Percentiles rank a stretch among this genome's conserved stretches.
Conservation (phyloP, 1,140 invertebrate species). For the Brachionus manjavacas region DNA sequence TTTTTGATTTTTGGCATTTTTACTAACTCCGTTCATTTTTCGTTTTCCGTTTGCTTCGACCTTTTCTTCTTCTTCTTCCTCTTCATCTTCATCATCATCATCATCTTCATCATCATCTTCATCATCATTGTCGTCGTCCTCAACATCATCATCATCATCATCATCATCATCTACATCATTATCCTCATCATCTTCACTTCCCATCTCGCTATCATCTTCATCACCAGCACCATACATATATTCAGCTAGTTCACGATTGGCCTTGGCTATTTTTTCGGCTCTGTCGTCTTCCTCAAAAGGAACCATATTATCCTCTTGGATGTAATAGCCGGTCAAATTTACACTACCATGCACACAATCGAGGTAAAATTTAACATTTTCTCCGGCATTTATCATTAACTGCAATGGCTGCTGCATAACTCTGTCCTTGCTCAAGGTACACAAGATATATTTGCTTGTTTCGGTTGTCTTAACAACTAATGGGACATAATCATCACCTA, state of each 20-base stretch:
- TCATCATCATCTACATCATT: conserved; percentile 7
- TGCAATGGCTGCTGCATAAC: conserved; percentile 28
- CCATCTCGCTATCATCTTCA: neutral
- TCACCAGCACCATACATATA: conserved; percentile 3
- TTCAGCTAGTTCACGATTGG: neutral
- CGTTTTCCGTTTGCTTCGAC: neutral
- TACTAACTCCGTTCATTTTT: neutral
- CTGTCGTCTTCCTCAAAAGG: conserved; percentile 1
- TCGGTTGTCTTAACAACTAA: neutral
- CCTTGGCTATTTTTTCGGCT: neutral
- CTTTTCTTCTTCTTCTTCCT: neutral
- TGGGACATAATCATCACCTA: conserved; percentile 32
- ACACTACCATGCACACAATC: neutral
- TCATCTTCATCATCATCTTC: conserved; percentile 26
- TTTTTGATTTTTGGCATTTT: neutral
- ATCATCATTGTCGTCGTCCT: neutral
- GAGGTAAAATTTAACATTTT: conserved; percentile 23
- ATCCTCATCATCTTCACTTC: neutral
- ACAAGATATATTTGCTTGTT: neutral
- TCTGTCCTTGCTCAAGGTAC: conserved; percentile 28
- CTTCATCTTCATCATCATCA: conserved; percentile 7
- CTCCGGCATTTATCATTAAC: conserved; percentile 33
- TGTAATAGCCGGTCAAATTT: conserved; percentile 34
- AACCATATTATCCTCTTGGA: conserved; percentile 15
- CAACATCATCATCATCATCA: neutral